Percentiles rank a stretch among this genome's conserved stretches.
Evolutionary conservation across 2,888 invertebrate species (phyloP).

Genomic region (Pandemis cinnamomeana): DNA sequence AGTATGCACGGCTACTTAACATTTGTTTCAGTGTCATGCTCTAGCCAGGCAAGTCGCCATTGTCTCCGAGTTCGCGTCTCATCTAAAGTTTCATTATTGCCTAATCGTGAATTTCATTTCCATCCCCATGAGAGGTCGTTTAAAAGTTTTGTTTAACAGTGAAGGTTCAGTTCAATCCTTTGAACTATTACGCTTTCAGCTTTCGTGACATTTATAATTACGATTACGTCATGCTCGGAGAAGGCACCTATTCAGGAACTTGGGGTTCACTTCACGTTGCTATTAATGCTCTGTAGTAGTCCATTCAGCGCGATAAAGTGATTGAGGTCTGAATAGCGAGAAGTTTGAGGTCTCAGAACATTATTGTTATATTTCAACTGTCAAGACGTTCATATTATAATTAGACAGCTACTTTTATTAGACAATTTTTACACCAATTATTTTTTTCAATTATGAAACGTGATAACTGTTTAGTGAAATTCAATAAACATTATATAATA

Average conservation of each 20-base stretch:
- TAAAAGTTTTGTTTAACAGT: conserved; percentile 33
- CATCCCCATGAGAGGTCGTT: conserved; percentile 25
- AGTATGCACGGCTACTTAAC: no score
- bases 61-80: conserved; percentile 27
- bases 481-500: neutral
- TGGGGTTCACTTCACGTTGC: neutral
- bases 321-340: neutral
- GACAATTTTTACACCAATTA: neutral
- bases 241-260: neutral
- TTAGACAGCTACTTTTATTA: neutral
- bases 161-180: conserved; percentile 37
- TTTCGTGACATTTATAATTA: conserved; percentile 25
- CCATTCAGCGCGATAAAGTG: neutral
- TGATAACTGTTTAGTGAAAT: neutral
- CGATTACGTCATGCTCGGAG: conserved; percentile 16
- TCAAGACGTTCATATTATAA: neutral
- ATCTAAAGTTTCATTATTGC: conserved; percentile 34
- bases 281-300: neutral
- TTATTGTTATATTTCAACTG: neutral
- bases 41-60: conserved; percentile 1
- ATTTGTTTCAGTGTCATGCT: neutral
- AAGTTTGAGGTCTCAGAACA: neutral
- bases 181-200: conserved; percentile 26
- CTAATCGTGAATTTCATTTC: conserved; percentile 29
- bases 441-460: neutral